phyloP scores from a whole-genome alignment of 2,797 vertebrate species.

The Spondyliosoma cantharus region DNA sequence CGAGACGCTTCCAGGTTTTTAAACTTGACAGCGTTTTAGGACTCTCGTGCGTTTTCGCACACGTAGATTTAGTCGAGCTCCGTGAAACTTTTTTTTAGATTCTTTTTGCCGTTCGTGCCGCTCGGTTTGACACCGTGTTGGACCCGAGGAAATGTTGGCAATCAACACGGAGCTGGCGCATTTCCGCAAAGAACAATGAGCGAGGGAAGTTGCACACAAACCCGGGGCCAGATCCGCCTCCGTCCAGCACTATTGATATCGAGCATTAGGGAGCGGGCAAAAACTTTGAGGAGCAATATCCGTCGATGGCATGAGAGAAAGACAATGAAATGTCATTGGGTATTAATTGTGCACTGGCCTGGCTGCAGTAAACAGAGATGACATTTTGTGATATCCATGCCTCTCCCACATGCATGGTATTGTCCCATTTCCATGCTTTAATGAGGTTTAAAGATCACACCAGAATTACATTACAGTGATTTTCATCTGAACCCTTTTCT shows the following conservation, averaged over 20 bases:
- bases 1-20: conserved; percentile 8
- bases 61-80: neutral
- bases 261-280: conserved; percentile 55
- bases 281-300: conserved; percentile 74
- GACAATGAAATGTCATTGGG: conserved; percentile 75
- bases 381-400: conserved; percentile 68
- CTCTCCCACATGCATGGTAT: conserved; percentile 46
- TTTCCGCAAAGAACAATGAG: conserved; percentile 56
- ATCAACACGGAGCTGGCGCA: conserved; percentile 39
- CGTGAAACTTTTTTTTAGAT: neutral
- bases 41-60: neutral
- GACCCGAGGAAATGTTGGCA: conserved; percentile 38
- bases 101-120: neutral
- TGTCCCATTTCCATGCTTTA: conserved; percentile 62
- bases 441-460: conserved; percentile 62
- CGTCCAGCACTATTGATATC: conserved; percentile 45
- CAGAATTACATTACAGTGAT: conserved; percentile 20
- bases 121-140: neutral
- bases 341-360: conserved; percentile 76
- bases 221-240: conserved; percentile 32
- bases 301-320: conserved; percentile 60
- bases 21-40: conserved; percentile 1
- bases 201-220: conserved; percentile 57
- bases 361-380: conserved; percentile 74
- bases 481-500: neutral